phyloP scores from a whole-genome alignment of 2,797 vertebrate species.

The Fratercula arctica region DNA sequence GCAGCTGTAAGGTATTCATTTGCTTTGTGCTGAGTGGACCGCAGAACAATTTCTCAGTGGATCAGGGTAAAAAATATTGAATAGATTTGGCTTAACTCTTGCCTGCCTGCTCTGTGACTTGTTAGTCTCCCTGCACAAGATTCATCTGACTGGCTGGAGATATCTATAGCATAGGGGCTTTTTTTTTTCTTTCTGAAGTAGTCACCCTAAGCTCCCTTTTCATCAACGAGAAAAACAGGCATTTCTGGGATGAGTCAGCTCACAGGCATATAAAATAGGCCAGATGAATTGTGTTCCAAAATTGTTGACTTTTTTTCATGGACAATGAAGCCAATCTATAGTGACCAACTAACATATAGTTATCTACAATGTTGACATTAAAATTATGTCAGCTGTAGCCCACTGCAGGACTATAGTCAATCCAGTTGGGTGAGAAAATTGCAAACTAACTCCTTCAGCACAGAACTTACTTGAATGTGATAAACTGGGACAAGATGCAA shows the following conservation, averaged over 20 bases:
- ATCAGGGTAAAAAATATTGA: neutral
- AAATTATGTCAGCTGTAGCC: neutral
- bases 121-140: neutral
- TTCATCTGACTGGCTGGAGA: neutral
- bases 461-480: neutral
- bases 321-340: fast-evolving
- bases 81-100: neutral
- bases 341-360: neutral
- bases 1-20: neutral
- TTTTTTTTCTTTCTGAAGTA: neutral
- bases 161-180: neutral
- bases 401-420: neutral
- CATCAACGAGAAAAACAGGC: neutral
- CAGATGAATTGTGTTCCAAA: neutral
- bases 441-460: neutral
- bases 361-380: neutral
- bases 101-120: neutral
- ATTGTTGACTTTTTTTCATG: neutral
- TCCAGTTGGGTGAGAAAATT: neutral
- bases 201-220: neutral
- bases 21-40: neutral
- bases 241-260: conserved; percentile 1
- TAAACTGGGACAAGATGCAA: fast-evolving
- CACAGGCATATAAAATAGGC: neutral
- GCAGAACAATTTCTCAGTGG: neutral